These are phyloP conservation scores for Malaclemys terrapin DNA, from an alignment of 2,113 vertebrate species.

Conservation along the genomic window DNA sequence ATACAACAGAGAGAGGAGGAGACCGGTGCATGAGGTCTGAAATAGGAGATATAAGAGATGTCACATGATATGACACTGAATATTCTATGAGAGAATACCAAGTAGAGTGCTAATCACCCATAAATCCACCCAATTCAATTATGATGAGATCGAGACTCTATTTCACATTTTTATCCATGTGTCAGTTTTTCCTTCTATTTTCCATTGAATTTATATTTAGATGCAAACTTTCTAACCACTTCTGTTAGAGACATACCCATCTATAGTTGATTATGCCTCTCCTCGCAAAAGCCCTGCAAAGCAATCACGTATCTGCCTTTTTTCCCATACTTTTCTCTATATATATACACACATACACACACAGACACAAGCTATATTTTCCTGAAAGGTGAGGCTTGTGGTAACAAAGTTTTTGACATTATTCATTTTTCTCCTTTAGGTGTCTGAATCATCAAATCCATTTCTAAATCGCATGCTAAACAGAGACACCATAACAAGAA, in stretches of 20 bases:
- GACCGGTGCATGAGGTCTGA: not conserved
- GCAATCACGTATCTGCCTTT: not conserved
- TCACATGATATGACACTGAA: not conserved
- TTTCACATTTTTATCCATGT: not conserved
- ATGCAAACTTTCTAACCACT: not conserved
- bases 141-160: not conserved
- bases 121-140: not conserved
- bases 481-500: slow-evolving; percentile 99
- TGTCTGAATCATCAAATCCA: slow-evolving; percentile 96
- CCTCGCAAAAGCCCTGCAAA: not conserved
- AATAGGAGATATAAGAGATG: not conserved
- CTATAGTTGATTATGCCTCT: not conserved
- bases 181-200: not conserved
- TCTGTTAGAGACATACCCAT: not conserved
- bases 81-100: not conserved
- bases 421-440: slow-evolving; percentile 78
- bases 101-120: not conserved
- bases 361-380: not conserved
- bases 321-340: not conserved
- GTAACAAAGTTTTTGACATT: not conserved
- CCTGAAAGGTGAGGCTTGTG: not conserved
- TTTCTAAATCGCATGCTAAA: slow-evolving; percentile 99
- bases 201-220: not conserved
- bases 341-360: not conserved
- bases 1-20: not conserved